Conservation (phyloP, 1,140 invertebrate genomes). For the Pseudomyrmex flavicornis region DNA sequence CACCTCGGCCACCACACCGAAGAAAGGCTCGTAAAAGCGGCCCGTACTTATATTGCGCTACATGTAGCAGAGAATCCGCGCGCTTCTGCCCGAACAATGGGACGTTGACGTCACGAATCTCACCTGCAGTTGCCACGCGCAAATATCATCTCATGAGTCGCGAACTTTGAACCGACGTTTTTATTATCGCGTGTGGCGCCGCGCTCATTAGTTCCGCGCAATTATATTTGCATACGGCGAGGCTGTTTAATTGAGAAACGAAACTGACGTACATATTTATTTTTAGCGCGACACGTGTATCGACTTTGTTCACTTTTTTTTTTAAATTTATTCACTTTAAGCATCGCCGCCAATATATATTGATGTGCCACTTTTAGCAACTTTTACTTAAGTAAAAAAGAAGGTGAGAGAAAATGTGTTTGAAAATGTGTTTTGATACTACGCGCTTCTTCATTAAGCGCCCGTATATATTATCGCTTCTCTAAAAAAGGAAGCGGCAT, state of each 20-base stretch:
- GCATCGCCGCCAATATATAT: too few relatives aligned
- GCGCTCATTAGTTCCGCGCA: background rate
- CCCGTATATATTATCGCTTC: too few relatives aligned
- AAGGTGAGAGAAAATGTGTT: too few relatives aligned
- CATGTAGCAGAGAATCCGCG: slow-evolving; percentile 30
- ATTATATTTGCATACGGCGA: slow-evolving; percentile 39
- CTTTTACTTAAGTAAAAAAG: too few relatives aligned
- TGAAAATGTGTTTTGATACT: too few relatives aligned
- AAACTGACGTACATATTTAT: background rate
- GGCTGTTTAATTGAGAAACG: background rate
- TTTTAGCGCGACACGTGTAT: too few relatives aligned
- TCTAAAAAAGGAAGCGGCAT: background rate
- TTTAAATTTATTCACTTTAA: slow-evolving; percentile 12
- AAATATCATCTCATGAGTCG: slow-evolving; percentile 10
- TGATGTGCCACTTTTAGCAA: background rate
- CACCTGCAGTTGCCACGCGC: slow-evolving; percentile 56
- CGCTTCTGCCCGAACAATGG: slow-evolving; percentile 59
- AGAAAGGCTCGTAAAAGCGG: slow-evolving; percentile 71
- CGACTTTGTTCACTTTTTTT: too few relatives aligned
- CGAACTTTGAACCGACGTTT: slow-evolving; percentile 1
- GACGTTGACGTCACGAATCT: slow-evolving; percentile 60
- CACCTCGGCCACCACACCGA: slow-evolving; percentile 7
- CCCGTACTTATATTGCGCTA: slow-evolving; percentile 51
- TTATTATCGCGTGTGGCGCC: slow-evolving; percentile 6
- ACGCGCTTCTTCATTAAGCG: too few relatives aligned